Evolutionary conservation across 2,797 vertebrate genomes (phyloP), one percentile per base, ranked within the genome.

Genomic region (Fundulus diaphanus): DNA sequence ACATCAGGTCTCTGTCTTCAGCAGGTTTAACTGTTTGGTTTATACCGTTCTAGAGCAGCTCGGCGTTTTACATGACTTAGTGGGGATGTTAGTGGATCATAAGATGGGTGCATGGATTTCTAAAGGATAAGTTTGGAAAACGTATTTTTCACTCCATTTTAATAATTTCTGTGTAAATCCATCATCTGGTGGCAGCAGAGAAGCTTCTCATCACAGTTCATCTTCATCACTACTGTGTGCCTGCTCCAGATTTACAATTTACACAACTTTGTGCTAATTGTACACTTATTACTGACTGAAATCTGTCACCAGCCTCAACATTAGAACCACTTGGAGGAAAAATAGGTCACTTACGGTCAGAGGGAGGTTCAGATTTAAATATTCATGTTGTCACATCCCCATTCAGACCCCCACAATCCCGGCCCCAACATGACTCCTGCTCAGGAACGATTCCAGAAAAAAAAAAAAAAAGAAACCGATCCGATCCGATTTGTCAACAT

Each of bases 1-100:
- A 57, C 24, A 42, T 70, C 83, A 68, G 20, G 42, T 37, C 67
- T 57, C 27, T 67, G 65, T 37, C 85, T 89, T 68, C 42, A 48
- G 27, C 42, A 22, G 42, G 16, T 48, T 31, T 68, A 20, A 6
- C 11, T 18, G 5, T 48, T 7, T 13, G 18, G 48, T 54, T 54
- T 24, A 52, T 24, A 52, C 9, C 5, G 1, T n/a, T 52, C 22
- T 52, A 24, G 22, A 52, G 49, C 49, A 52, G 49, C 49, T 52
- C 20, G n/a, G 20, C 20, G 12, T 65, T 65, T 66, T 66, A 42
- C 7, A 37, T 13, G 33, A 63, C 33, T 63, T 8, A 37, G 59
- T 63, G 59, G 20, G 33, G 20, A 59, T 59, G 56, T 59, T 59
- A 37, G 20, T 11, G 20, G 22, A 63, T 63, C 59, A 37, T 63